Evolutionary conservation across 2,113 vertebrate species (phyloP).

Genomic region (Cichladusa arquata): DNA sequence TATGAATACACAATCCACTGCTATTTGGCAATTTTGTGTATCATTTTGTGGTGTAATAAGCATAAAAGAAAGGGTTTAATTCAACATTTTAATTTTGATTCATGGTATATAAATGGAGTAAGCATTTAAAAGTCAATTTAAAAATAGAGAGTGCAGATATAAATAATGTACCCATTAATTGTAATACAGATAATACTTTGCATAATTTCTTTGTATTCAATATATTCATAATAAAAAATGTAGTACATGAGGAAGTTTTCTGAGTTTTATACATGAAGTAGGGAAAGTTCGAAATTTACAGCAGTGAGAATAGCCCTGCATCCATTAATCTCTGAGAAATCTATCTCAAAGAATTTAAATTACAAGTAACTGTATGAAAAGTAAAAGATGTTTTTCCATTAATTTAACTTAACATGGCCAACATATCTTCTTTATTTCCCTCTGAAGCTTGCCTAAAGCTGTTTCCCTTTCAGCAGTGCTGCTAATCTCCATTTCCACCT

Average conservation of each 20-base stretch:
- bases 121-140: conserved; percentile 57
- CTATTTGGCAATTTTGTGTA: conserved; percentile 30
- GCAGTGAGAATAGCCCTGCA: neutral
- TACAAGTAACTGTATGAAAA: neutral
- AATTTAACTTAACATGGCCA: neutral
- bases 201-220: conserved; percentile 34
- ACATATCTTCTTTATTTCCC: neutral
- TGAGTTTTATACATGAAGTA: neutral
- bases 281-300: neutral
- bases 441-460: neutral
- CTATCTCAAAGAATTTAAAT: neutral
- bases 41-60: conserved; percentile 49
- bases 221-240: neutral
- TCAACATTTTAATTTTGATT: conserved; percentile 64
- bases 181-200: neutral
- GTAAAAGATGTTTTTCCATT: neutral
- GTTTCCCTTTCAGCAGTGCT: neutral
- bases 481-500: neutral
- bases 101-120: conserved; percentile 37
- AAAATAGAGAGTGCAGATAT: neutral
- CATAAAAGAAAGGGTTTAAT: conserved; percentile 30
- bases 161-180: conserved; percentile 40
- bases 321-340: neutral
- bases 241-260: neutral
- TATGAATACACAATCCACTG: neutral